Percentiles rank a stretch among this genome's conserved stretches.
Conservation (phyloP, 2,888 invertebrate genomes). For the Polymixis lichenea region DNA sequence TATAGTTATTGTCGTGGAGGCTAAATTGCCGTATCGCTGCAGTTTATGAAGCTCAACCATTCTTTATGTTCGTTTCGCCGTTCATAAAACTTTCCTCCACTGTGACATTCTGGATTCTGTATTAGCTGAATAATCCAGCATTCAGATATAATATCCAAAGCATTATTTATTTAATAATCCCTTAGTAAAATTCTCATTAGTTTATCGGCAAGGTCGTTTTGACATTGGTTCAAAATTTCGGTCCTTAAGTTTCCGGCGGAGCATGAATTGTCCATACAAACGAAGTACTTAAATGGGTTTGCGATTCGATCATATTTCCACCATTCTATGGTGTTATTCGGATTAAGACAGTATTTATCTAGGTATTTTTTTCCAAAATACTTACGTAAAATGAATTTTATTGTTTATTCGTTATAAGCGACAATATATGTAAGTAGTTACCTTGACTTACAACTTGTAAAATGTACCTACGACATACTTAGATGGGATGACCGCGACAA, state of each 20-base stretch:
- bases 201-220: background rate
- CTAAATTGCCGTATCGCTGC: conserved; percentile 51
- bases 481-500: background rate
- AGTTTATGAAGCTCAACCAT: conserved; percentile 58
- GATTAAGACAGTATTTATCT: too few species aligned
- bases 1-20: conserved; percentile 49
- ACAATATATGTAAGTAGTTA: too few species aligned
- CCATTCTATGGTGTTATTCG: too few species aligned
- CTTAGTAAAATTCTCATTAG: background rate
- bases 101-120: conserved; percentile 19
- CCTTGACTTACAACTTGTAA: background rate
- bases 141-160: conserved; percentile 5
- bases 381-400: too few species aligned
- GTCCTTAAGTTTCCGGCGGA: background rate
- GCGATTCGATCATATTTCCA: too few species aligned
- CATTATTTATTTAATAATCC: background rate
- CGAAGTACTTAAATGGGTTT: too few species aligned
- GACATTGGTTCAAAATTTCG: background rate
- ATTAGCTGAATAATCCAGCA: conserved; percentile 2
- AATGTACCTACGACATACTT: background rate
- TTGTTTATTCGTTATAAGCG: too few species aligned
- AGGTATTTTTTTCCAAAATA: too few species aligned
- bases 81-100: conserved; percentile 44
- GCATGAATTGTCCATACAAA: too few species aligned
- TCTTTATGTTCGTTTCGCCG: conserved; percentile 43